Evolutionary conservation across 2,797 vertebrate genomes (phyloP).

Genomic region (Leucoraja ocellata): DNA sequence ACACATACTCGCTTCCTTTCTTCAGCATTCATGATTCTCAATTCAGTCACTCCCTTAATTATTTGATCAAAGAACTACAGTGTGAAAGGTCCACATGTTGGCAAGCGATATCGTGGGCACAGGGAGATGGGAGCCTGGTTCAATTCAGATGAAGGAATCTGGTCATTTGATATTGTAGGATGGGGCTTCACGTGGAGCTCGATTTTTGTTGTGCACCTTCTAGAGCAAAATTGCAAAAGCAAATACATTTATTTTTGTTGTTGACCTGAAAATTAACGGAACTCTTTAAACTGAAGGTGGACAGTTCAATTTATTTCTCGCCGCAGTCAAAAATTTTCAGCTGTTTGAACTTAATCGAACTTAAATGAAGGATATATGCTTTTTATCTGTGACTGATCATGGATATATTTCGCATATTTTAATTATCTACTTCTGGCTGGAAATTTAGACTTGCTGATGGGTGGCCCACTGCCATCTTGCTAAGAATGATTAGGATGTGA

Average conservation of each 20-base stretch:
- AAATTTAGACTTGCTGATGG: neutral
- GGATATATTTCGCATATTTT: neutral
- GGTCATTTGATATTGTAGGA: neutral
- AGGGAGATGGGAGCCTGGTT: neutral
- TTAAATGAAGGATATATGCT: neutral
- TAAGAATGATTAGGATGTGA: too few relatives aligned
- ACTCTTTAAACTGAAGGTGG: neutral
- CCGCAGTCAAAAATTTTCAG: neutral
- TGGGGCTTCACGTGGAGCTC: neutral
- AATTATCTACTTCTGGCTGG: neutral
- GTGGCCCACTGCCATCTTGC: too few relatives aligned
- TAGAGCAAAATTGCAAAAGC: neutral
- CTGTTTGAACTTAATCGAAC: neutral
- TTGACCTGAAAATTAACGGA: neutral
- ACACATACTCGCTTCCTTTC: neutral
- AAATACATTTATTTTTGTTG: too few relatives aligned
- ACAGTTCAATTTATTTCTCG: neutral
- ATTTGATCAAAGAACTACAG: neutral
- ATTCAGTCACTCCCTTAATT: neutral
- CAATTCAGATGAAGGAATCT: neutral
- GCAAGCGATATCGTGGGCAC: neutral
- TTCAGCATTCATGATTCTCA: neutral
- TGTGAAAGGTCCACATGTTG: neutral
- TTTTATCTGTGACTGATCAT: neutral
- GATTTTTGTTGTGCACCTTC: neutral